These are phyloP conservation scores for Merops nubicus DNA, from an alignment of 2,113 vertebrate genomes.

Conservation along the genomic window DNA sequence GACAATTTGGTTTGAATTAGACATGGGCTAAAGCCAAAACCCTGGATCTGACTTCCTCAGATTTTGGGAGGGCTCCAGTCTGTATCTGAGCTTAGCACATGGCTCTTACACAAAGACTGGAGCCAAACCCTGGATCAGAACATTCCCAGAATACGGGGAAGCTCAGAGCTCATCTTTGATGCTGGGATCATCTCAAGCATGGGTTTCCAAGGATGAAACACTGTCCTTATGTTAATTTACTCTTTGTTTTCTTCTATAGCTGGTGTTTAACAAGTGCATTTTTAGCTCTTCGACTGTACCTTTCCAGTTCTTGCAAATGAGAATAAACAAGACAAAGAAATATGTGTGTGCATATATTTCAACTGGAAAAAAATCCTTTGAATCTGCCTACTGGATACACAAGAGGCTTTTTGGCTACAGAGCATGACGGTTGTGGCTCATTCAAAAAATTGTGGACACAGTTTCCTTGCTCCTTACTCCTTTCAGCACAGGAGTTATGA, in stretches of 20 bases:
- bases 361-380: neutral
- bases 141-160: neutral
- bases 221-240: neutral
- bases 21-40: slow-evolving; percentile 23
- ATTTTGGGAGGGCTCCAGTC: slow-evolving; percentile 48
- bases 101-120: neutral
- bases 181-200: neutral
- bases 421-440: neutral
- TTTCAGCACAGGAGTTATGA: rapidly evolving
- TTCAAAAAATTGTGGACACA: neutral
- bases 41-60: slow-evolving; percentile 36
- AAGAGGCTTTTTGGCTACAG: neutral
- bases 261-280: neutral
- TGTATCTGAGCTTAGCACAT: slow-evolving; percentile 26
- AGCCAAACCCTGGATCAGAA: slow-evolving; percentile 21
- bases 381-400: neutral
- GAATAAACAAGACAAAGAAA: neutral
- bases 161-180: neutral
- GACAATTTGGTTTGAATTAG: slow-evolving; percentile 58
- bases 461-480: neutral
- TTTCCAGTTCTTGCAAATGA: neutral
- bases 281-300: neutral
- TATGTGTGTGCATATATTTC: neutral
- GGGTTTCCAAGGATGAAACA: neutral
- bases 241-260: neutral